Evolutionary conservation across 1,140 invertebrate genomes (phyloP).

Genomic region (Sarcophaga bullata): DNA sequence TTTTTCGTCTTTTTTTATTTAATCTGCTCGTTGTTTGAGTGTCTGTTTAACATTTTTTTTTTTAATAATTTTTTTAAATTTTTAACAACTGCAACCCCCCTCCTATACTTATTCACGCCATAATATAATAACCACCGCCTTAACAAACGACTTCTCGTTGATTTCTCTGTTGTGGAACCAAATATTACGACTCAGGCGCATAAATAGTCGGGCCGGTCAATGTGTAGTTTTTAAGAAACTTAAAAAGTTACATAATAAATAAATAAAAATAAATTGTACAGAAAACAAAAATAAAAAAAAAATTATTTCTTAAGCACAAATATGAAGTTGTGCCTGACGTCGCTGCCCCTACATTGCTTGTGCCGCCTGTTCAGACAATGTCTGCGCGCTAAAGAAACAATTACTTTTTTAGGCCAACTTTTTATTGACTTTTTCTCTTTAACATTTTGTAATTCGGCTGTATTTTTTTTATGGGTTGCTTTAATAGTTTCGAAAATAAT

Average conservation of each 20-base stretch:
- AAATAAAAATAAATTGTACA: neutral
- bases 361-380: no score
- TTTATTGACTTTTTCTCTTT: no score
- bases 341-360: no score
- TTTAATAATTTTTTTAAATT: neutral
- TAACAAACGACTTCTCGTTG: neutral
- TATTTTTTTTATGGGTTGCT: no score
- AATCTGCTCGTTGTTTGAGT: neutral
- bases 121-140: neutral
- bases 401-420: no score
- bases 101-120: no score
- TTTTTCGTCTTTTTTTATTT: neutral
- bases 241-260: slow-evolving; percentile 3
- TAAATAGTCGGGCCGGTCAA: neutral
- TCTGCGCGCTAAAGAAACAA: no score
- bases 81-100: neutral
- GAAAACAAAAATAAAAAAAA: no score
- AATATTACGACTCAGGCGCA: neutral
- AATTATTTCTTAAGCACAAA: no score
- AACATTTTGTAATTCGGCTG: no score
- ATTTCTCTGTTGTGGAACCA: neutral
- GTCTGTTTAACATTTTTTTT: neutral
- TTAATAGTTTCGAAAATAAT: no score
- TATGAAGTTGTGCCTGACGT: no score
- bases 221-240: neutral